A percentile compares a stretch with the other conserved stretches of the same genome.
Evolutionary conservation across 2,888 invertebrate species (phyloP).

Genomic region (Himalopsyche anomala): DNA sequence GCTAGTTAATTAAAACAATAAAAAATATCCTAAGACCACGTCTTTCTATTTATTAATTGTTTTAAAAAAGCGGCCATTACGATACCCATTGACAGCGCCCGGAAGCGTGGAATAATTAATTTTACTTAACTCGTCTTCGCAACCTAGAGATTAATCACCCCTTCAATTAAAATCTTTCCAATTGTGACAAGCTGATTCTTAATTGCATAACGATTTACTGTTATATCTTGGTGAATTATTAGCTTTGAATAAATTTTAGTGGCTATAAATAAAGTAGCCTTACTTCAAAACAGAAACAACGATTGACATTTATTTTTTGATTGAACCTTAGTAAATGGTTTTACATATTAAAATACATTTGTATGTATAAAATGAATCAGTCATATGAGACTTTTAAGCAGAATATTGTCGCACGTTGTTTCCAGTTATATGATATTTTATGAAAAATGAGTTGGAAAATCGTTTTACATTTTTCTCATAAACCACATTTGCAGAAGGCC

Average conservation of each 20-base stretch:
- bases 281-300: too few species aligned
- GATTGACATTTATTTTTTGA: too few species aligned
- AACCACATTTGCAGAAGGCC: background rate
- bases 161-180: constrained; percentile 37
- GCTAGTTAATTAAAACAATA: background rate
- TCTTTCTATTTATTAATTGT: constrained; percentile 23
- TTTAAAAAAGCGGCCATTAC: background rate
- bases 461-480: background rate
- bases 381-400: too few species aligned
- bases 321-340: too few species aligned
- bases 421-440: background rate
- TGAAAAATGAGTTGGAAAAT: background rate
- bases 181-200: constrained; percentile 37
- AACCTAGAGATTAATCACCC: constrained; percentile 27
- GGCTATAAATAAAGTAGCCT: too few species aligned
- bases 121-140: constrained; percentile 34
- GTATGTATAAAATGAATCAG: too few species aligned
- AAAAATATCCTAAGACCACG: background rate
- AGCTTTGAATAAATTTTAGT: constrained; percentile 5
- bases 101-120: constrained; percentile 33
- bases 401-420: too few species aligned
- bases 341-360: too few species aligned
- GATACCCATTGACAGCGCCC: constrained; percentile 12
- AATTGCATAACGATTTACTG: constrained; percentile 16
- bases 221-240: background rate